phyloP scores from a whole-genome alignment of 1,140 invertebrate genomes.

The Drosophila mauritiana region DNA sequence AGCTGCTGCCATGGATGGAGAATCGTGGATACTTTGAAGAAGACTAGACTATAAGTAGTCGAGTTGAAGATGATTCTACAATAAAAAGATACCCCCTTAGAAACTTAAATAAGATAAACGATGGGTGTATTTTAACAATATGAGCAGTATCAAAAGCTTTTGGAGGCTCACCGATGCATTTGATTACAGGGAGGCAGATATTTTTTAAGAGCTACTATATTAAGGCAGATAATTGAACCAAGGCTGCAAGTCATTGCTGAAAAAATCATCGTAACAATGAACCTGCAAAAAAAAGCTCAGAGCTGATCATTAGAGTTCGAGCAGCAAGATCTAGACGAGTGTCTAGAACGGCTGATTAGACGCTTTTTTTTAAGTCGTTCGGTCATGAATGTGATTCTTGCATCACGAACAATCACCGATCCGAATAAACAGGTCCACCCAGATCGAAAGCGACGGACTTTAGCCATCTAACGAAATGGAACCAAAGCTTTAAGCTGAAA shows the following conservation, averaged over 20 bases:
- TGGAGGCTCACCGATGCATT: not conserved
- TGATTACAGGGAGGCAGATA: too few relatives aligned
- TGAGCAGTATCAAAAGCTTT: not conserved
- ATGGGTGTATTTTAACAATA: not conserved
- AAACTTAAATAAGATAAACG: not conserved
- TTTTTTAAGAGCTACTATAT: not conserved
- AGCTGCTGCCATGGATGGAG: slow-evolving; percentile 66
- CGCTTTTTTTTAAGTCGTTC: not conserved
- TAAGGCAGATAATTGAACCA: slow-evolving; percentile 1
- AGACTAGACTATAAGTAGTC: slow-evolving; percentile 11
- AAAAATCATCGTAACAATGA: slow-evolving; percentile 13
- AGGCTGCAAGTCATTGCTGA: slow-evolving; percentile 5
- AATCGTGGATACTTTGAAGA: slow-evolving; percentile 66
- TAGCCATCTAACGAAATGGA: slow-evolving; percentile 22
- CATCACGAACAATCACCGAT: not conserved
- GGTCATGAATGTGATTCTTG: not conserved
- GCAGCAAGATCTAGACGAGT: not conserved
- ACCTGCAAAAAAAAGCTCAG: not conserved
- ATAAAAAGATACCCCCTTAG: not conserved
- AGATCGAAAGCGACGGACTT: not conserved
- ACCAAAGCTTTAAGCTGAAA: slow-evolving; percentile 20
- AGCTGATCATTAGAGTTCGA: slow-evolving; percentile 3
- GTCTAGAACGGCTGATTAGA: slow-evolving; percentile 1
- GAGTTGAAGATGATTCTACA: too few relatives aligned
- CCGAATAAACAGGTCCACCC: slow-evolving; percentile 22